These are phyloP conservation scores for Ornithoptera alexandrae DNA, from an alignment of 2,888 invertebrate genomes.

Conservation along the genomic window DNA sequence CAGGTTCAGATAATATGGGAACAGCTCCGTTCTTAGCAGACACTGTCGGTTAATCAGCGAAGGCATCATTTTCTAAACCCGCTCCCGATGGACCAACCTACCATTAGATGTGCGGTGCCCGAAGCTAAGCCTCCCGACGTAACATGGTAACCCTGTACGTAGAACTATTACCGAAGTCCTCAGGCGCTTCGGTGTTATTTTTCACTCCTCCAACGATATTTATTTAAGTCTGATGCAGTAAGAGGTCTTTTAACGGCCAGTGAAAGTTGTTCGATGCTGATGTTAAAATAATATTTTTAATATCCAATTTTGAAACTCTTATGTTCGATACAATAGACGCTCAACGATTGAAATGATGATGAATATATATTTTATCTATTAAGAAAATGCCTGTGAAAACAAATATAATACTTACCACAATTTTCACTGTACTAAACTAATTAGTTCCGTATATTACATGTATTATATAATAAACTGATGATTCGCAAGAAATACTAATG, in stretches of 20 bases:
- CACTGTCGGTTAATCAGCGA: slow-evolving; percentile 18
- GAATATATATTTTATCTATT: too few species aligned
- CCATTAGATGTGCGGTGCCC: slow-evolving; percentile 26
- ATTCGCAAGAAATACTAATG: too few species aligned
- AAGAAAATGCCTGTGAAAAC: too few species aligned
- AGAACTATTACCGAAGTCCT: slow-evolving; percentile 13
- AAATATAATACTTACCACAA: too few species aligned
- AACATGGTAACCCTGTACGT: slow-evolving; percentile 19
- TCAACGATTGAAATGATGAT: too few species aligned
- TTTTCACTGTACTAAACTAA: too few species aligned
- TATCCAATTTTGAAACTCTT: background rate
- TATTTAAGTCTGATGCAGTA: background rate
- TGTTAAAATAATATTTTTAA: slow-evolving; percentile 2
- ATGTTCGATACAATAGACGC: background rate
- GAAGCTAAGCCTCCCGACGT: slow-evolving; percentile 12
- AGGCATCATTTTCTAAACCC: slow-evolving; percentile 27
- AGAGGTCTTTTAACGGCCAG: slow-evolving; percentile 1
- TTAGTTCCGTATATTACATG: too few species aligned
- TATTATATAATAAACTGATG: too few species aligned
- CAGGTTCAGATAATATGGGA: slow-evolving; percentile 6
- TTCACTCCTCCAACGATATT: slow-evolving; percentile 19
- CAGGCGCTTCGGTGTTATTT: slow-evolving; percentile 24
- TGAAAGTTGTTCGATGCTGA: slow-evolving; percentile 1
- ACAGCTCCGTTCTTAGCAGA: slow-evolving; percentile 11
- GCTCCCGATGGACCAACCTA: slow-evolving; percentile 15